These are phyloP conservation scores for Dryobota labecula DNA, from an alignment of 2,888 invertebrate genomes.

Conservation along the genomic window DNA sequence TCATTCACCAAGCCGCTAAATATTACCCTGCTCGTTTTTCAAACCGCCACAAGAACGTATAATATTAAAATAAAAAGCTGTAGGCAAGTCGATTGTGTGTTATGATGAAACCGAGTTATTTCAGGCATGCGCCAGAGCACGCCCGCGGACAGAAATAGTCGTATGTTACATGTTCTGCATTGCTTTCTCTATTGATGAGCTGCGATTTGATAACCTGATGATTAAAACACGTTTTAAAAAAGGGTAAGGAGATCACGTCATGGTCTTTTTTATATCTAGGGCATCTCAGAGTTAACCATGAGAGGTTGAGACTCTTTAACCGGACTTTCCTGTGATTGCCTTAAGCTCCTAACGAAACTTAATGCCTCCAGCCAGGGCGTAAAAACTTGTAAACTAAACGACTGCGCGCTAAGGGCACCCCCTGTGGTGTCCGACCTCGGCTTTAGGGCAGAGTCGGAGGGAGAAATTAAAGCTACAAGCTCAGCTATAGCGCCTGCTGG, in stretches of 20 bases:
- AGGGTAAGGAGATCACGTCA: neutral
- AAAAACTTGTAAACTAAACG: no score
- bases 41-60: conserved; percentile 34
- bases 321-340: no score
- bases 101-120: conserved; percentile 78
- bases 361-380: no score
- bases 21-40: conserved; percentile 19
- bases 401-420: no score
- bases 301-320: no score
- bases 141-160: conserved; percentile 70
- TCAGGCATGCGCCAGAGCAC: conserved; percentile 70
- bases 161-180: conserved; percentile 50
- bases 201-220: conserved; percentile 34
- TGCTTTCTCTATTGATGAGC: conserved; percentile 53
- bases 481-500: no score
- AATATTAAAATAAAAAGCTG: conserved; percentile 68
- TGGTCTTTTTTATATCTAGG: no score
- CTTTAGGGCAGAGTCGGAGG: no score
- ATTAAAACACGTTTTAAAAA: neutral
- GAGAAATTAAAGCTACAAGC: no score
- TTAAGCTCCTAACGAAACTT: no score
- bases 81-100: conserved; percentile 62
- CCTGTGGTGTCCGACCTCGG: no score
- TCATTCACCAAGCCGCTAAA: conserved; percentile 22
- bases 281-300: no score